These are phyloP conservation scores for Anoplophora glabripennis DNA, from an alignment of 1,140 invertebrate species.

Conservation along the genomic window DNA sequence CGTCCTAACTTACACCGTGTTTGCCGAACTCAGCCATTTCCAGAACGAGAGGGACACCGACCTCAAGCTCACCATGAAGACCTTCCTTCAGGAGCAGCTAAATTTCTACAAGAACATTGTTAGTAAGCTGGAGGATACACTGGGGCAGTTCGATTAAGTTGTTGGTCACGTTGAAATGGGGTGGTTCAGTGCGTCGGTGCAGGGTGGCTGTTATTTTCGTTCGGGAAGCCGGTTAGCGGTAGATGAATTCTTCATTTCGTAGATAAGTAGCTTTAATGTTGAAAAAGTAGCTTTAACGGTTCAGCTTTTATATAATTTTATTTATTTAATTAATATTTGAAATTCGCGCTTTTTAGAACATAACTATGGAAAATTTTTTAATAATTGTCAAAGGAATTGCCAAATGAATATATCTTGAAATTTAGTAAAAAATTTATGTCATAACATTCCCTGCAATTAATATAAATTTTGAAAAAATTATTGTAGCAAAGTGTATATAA, in stretches of 20 bases:
- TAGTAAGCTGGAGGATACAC: conserved; percentile 60
- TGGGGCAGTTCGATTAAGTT: conserved; percentile 53
- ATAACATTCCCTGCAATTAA: no score
- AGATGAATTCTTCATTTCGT: not conserved
- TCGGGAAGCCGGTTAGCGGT: not conserved
- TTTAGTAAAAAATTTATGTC: no score
- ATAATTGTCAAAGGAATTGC: no score
- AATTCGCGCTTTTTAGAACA: no score
- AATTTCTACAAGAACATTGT: conserved; percentile 86
- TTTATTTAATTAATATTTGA: no score
- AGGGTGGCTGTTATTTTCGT: not conserved
- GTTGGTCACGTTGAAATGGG: not conserved
- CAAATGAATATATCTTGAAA: no score
- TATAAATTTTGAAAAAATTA: no score
- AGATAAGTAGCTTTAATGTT: not conserved
- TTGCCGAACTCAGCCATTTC: conserved; percentile 94
- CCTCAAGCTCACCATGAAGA: conserved; percentile 81
- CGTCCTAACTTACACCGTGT: conserved; percentile 84
- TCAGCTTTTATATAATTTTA: not conserved
- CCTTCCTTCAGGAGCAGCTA: conserved; percentile 84
- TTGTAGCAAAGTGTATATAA: no score
- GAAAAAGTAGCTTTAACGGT: not conserved
- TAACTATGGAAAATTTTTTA: no score
- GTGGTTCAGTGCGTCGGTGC: not conserved
- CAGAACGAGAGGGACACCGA: conserved; percentile 83